Percentiles rank a stretch among this genome's conserved stretches.
phyloP scores from a whole-genome alignment of 2,888 invertebrate genomes.

The Unio delphinus region DNA sequence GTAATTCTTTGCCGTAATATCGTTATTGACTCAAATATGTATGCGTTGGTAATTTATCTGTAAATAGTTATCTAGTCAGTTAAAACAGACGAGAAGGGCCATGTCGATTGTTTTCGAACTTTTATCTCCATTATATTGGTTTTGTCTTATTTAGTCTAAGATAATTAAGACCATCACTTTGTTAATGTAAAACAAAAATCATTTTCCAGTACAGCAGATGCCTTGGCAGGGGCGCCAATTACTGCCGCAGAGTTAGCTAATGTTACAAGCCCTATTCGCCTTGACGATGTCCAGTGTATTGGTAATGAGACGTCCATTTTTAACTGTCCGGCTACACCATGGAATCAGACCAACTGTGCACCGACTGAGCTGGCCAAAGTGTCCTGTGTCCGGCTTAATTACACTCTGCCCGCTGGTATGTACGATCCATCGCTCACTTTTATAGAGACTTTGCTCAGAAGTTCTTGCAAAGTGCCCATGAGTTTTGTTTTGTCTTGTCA shows the following conservation, averaged over 20 bases:
- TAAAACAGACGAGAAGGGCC: too few species aligned
- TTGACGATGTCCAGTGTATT: slow-evolving; percentile 52
- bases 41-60: too few species aligned
- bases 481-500: too few species aligned
- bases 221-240: slow-evolving; percentile 32
- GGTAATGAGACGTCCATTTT: slow-evolving; percentile 54
- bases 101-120: too few species aligned
- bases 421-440: background rate
- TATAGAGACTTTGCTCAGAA: background rate
- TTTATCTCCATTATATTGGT: too few species aligned
- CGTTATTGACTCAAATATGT: too few species aligned
- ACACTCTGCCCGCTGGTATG: slow-evolving; percentile 7
- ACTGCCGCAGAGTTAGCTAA: slow-evolving; percentile 20
- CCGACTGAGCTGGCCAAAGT: slow-evolving; percentile 54
- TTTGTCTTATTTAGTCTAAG: too few species aligned
- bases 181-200: too few species aligned
- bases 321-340: slow-evolving; percentile 41
- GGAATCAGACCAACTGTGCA: slow-evolving; percentile 48
- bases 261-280: slow-evolving; percentile 28
- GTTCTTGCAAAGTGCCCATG: too few species aligned
- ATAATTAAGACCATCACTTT: too few species aligned
- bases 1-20: too few species aligned
- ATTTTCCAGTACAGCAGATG: slow-evolving; percentile 32
- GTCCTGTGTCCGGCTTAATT: slow-evolving; percentile 40
- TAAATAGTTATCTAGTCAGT: too few species aligned